Base-by-base conservation (phyloP, 92 coral and sea anemone species). In the Virgularia gustaviana region DNA sequence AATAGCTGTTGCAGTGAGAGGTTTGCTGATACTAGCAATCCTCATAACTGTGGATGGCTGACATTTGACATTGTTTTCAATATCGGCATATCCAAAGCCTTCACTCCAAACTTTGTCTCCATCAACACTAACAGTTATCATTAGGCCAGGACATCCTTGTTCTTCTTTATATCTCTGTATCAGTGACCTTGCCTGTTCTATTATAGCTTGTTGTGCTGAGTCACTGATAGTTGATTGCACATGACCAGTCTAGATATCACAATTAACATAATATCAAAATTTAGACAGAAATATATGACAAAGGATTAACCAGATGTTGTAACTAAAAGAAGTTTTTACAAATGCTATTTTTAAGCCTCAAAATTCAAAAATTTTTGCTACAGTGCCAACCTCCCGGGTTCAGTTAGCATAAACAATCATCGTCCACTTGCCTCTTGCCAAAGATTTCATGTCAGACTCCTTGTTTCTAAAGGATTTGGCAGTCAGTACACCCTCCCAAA, bases 1-100 rank as follows among this genome's bases (percentile, higher is more conserved):
- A 47, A 75, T 90, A 70, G 96, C 92, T 56, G 90, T 73, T 28
- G 94, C 89, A 19, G 99, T 89, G 6, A 94, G 78, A 29, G 96
- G 80, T 73, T 94, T 94, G 43, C 99, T 94, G n/a, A 94, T 94
- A 66, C 99, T 94, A 49, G 99, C 99, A 47, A 94, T 94, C 60
- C 99, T 82, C 92, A 94, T 87, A 10, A 94, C 96, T 35, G 99
- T 82, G 16, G 82, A 78, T 3, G 87, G 79, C 19, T 84, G 63
- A 57, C 99, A 94, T 16, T 82, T 70, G 10, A 94, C 99, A 70
- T 82, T 80, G 74, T 94, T 94, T 47, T 94, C 99, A 13, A 94
- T 73, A 71, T 94, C 99, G 12, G 99, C 86, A 80, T 83, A 87
- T 13, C 99, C 99, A 72, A 94, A 76, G 30, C 99, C 99, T 66